These are phyloP conservation scores for Archilochus colubris DNA, from an alignment of 2,113 vertebrate species.

Conservation along the genomic window DNA sequence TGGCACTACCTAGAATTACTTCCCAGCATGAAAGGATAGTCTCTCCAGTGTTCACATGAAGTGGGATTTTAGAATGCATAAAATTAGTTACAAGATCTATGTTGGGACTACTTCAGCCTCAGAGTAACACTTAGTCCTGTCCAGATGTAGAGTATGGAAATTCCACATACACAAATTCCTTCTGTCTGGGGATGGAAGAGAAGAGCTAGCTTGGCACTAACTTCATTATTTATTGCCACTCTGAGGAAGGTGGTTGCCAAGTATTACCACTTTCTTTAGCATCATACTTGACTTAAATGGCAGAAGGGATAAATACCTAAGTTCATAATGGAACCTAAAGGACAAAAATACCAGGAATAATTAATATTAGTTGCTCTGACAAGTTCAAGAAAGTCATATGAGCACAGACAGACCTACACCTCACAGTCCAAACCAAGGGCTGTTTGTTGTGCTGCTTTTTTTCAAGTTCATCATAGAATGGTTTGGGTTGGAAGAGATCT, in stretches of 20 bases:
- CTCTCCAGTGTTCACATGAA: neutral
- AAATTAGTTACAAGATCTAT: neutral
- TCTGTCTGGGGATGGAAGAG: neutral
- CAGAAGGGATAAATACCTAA: neutral
- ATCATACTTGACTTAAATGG: neutral
- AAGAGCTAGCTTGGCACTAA: neutral
- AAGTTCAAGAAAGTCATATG: rapidly evolving
- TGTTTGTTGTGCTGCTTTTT: too few species aligned
- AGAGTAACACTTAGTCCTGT: neutral
- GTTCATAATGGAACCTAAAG: neutral
- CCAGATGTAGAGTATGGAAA: neutral
- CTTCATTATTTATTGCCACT: neutral
- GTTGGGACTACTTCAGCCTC: neutral
- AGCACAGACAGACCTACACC: neutral
- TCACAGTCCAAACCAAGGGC: neutral
- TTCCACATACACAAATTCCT: neutral
- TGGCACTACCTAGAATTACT: neutral
- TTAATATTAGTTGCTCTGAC: neutral
- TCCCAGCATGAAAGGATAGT: neutral
- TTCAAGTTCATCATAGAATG: neutral
- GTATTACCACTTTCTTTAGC: neutral
- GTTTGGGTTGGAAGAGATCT: too few species aligned
- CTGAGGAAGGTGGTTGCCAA: neutral
- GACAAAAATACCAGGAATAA: neutral
- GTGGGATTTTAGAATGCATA: neutral